Evolutionary conservation across 2,113 vertebrate species (phyloP), one percentile per base, ranked within the genome.

Genomic region (Neolamprologus caudopunctatus): DNA sequence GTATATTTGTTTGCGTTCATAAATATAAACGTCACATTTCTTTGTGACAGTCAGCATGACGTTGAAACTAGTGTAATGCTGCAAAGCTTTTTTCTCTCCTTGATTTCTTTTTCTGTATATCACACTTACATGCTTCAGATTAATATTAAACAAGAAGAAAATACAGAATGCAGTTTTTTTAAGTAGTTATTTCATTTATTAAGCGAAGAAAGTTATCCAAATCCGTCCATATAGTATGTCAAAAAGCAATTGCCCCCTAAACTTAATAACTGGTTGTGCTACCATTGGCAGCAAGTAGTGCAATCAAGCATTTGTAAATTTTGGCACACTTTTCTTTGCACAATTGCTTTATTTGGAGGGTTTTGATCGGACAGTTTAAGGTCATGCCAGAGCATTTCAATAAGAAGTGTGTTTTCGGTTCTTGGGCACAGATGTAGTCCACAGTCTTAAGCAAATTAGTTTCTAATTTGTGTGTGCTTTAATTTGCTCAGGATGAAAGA

Each of bases 401-500:
- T 63, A 33, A 7, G 5, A 63, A 63, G 9, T 63, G 33, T 63
- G 28, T 17, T 35, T 63, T 63, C 0, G 7, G 24, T 26, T 58
- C 55, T 28, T 58, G 55, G 24, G 58, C 58, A 33, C 3, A 0
- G 3, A 33, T 61, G 28, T 63, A 19, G 28, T 61, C 11, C 1
- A 66, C 4, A 21, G 4, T 68, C 33, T 37, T 68, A n/a, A 68
- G 33, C 17, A 54, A 54, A 54, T 81, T 12, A 10, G 6, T 51
- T 80, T 51, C 2, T 68, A 54, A 85, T 1, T 3, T 85, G 4
- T 80, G 4, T 33, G n/a, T 50, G 11, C 6, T 71, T 85, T 19
- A 63, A 66, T 33, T 53, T 28, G 9, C 9, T 40, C 78, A 97
- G 99, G 99, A 99, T 96, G 98, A 99, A 96, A 97, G 99, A 50